phyloP scores from a whole-genome alignment of 2,797 vertebrate species.

The Threskiornis aethiopicus region DNA sequence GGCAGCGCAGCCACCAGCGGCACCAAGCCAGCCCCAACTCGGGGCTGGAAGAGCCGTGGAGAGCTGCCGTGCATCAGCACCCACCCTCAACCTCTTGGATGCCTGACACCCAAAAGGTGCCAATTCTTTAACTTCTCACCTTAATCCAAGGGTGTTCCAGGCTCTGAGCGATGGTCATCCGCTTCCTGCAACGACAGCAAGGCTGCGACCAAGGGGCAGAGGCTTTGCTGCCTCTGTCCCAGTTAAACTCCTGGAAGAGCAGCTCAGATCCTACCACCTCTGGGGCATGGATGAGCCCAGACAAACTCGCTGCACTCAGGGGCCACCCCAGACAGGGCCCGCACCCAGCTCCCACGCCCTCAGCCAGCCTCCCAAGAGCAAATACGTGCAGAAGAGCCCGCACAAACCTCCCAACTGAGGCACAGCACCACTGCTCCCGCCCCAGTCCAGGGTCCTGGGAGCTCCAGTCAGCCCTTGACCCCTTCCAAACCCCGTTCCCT shows the following conservation, averaged over 20 bases:
- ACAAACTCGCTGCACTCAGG: background rate
- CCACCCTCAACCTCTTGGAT: accelerated
- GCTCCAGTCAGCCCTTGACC: background rate
- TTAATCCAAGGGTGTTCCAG: slow-evolving; percentile 98
- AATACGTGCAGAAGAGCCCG: accelerated
- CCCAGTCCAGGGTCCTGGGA: background rate
- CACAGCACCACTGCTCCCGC: accelerated
- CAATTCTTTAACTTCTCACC: slow-evolving; percentile 67
- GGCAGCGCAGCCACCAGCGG: accelerated
- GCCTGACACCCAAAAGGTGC: background rate
- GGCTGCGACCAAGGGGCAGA: background rate
- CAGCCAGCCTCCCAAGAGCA: background rate
- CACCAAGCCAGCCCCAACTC: accelerated
- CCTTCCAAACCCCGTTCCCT: background rate
- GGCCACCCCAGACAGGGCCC: background rate
- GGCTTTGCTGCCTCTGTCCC: background rate
- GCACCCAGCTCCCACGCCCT: background rate
- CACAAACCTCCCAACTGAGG: accelerated
- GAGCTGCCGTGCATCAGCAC: background rate
- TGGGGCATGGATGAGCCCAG: background rate
- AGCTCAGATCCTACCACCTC: background rate
- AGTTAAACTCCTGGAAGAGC: background rate
- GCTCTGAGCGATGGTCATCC: slow-evolving; percentile 96
- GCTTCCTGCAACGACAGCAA: slow-evolving; percentile 80
- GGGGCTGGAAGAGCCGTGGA: background rate